phyloP scores from a whole-genome alignment of 2,113 vertebrate genomes.

The Hippopotamus amphibius region DNA sequence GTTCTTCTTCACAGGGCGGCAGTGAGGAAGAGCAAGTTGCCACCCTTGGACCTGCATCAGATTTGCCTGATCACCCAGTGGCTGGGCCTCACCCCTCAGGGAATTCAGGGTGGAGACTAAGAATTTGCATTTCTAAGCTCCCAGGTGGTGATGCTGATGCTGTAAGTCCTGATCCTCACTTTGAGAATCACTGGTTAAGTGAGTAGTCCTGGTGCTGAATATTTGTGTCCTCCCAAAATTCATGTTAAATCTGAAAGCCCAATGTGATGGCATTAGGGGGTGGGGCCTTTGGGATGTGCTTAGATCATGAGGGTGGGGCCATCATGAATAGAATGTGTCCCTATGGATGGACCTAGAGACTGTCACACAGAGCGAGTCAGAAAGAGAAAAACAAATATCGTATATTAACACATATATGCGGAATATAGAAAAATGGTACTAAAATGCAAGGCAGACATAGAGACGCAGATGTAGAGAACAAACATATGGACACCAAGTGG shows the following conservation, averaged over 20 bases:
- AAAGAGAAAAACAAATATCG: too few relatives aligned
- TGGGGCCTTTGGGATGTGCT: not conserved
- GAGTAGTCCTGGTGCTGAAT: not conserved
- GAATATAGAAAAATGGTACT: too few relatives aligned
- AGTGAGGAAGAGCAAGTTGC: not conserved
- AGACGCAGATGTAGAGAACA: too few relatives aligned
- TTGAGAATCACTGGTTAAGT: not conserved
- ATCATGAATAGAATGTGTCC: not conserved
- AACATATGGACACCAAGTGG: too few relatives aligned
- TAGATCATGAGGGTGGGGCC: not conserved
- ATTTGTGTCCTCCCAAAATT: not conserved
- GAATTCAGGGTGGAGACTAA: not conserved
- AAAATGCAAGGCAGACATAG: too few relatives aligned
- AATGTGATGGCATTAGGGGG: not conserved
- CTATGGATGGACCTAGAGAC: not conserved
- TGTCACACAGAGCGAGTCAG: too few relatives aligned
- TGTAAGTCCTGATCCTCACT: not conserved
- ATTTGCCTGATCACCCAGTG: not conserved
- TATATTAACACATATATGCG: too few relatives aligned
- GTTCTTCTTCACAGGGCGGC: not conserved
- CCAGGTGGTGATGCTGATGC: too few relatives aligned
- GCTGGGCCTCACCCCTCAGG: not conserved
- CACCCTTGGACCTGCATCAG: not conserved
- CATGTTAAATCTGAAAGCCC: not conserved
- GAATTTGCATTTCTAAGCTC: not conserved